Conservation (phyloP, 1,140 invertebrate genomes). For the Atopsyche davidsoni region DNA sequence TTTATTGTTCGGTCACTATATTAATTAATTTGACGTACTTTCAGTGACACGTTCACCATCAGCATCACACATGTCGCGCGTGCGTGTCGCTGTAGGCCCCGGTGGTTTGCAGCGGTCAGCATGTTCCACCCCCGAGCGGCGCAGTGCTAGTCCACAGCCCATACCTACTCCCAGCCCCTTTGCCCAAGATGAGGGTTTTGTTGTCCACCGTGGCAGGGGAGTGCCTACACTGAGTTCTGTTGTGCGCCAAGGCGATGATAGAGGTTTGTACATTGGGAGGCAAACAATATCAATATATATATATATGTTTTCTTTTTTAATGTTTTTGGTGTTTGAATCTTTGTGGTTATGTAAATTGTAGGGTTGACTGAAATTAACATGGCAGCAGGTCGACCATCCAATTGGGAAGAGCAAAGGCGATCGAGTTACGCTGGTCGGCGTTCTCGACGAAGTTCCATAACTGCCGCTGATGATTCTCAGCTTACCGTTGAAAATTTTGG, state of each 20-base stretch:
- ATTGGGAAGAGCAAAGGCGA: slow-evolving; percentile 69
- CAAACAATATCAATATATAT: background rate
- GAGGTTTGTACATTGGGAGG: slow-evolving; percentile 34
- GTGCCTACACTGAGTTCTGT: slow-evolving; percentile 63
- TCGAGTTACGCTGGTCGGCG: slow-evolving; percentile 72
- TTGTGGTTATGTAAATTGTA: slow-evolving; percentile 25
- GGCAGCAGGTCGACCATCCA: slow-evolving; percentile 75
- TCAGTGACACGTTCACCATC: slow-evolving; percentile 49
- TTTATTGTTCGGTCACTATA: too few species aligned
- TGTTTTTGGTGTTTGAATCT: slow-evolving; percentile 7
- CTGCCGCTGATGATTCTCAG: slow-evolving; percentile 83
- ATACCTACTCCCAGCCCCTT: slow-evolving; percentile 1
- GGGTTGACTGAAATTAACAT: slow-evolving; percentile 51
- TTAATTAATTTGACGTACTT: slow-evolving; percentile 13
- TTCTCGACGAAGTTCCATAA: slow-evolving; percentile 75
- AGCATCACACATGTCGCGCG: slow-evolving; percentile 33
- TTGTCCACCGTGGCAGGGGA: slow-evolving; percentile 70
- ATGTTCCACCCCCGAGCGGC: slow-evolving; percentile 42
- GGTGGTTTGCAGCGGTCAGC: slow-evolving; percentile 34
- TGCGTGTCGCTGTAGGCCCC: slow-evolving; percentile 15
- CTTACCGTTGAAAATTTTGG: slow-evolving; percentile 89
- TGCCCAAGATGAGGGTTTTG: slow-evolving; percentile 59
- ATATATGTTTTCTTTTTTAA: slow-evolving; percentile 4
- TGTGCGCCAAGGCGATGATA: slow-evolving; percentile 37
- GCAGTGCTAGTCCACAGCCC: slow-evolving; percentile 38